Evolutionary conservation across 2,113 vertebrate genomes (phyloP).

Genomic region (Nycticebus coucang): DNA sequence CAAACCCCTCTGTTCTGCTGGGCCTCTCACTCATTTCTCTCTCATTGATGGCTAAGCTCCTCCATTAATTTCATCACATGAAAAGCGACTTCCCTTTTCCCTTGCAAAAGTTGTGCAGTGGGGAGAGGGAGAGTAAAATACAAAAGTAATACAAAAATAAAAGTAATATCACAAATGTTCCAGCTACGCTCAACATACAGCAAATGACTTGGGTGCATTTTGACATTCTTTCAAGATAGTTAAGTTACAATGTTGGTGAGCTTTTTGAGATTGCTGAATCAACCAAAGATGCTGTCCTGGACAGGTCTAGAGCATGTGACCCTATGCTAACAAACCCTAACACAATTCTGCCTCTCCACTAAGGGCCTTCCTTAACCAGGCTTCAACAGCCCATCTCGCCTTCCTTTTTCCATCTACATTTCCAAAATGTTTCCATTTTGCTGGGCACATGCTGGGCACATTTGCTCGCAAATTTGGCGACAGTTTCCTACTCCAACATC

Average conservation of each 20-base stretch:
- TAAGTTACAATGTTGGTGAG: neutral
- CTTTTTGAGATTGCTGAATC: neutral
- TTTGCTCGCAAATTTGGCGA: neutral
- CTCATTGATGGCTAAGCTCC: neutral
- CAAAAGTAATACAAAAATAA: neutral
- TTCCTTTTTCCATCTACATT: neutral
- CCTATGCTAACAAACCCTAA: neutral
- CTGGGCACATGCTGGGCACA: neutral
- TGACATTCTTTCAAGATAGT: neutral
- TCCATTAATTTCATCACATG: neutral
- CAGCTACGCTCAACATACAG: neutral
- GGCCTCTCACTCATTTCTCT: neutral
- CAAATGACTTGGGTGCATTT: neutral
- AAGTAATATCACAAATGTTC: neutral
- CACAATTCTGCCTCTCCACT: neutral
- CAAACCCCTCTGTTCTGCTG: neutral
- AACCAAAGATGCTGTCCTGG: neutral
- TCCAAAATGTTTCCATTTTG: neutral
- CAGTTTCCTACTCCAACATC: neutral
- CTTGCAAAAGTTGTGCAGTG: neutral
- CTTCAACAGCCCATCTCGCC: neutral
- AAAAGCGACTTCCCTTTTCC: neutral
- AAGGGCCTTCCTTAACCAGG: neutral
- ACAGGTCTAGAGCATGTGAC: neutral
- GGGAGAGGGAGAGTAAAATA: neutral